phyloP scores from a whole-genome alignment of 1,140 invertebrate genomes.

The Bombus pyrosoma region DNA sequence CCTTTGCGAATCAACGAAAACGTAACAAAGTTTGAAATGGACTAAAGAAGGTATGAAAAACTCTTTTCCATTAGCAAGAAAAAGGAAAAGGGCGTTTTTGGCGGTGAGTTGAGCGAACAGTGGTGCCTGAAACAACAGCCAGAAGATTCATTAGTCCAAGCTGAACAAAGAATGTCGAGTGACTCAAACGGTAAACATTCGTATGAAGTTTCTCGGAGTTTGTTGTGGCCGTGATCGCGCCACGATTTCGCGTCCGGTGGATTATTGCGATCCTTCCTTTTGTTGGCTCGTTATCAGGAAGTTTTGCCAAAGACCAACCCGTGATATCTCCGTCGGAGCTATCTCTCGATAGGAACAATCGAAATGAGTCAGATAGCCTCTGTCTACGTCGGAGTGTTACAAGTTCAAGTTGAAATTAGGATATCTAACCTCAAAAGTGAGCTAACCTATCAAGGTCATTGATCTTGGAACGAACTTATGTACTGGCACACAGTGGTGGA shows the following conservation, averaged over 20 bases:
- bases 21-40: too few relatives aligned
- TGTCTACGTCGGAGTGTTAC: constrained; percentile 16
- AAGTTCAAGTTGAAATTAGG: constrained; percentile 38
- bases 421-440: background rate
- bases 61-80: background rate
- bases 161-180: constrained; percentile 11
- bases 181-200: constrained; percentile 30
- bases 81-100: background rate
- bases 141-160: background rate
- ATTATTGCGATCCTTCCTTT: constrained; percentile 21
- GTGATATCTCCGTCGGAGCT: background rate
- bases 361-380: constrained; percentile 23
- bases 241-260: background rate
- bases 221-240: background rate
- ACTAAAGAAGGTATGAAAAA: too few relatives aligned
- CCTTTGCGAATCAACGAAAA: too few relatives aligned
- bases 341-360: constrained; percentile 10
- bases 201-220: background rate
- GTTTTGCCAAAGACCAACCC: constrained; percentile 14
- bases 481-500: accelerated
- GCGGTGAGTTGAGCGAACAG: constrained; percentile 8
- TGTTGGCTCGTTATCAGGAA: constrained; percentile 43
- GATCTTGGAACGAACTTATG: background rate
- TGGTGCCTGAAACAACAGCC: constrained; percentile 11
- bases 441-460: background rate